Evolutionary conservation across 2,888 invertebrate species (phyloP).

Genomic region (Drosophila birchii): DNA sequence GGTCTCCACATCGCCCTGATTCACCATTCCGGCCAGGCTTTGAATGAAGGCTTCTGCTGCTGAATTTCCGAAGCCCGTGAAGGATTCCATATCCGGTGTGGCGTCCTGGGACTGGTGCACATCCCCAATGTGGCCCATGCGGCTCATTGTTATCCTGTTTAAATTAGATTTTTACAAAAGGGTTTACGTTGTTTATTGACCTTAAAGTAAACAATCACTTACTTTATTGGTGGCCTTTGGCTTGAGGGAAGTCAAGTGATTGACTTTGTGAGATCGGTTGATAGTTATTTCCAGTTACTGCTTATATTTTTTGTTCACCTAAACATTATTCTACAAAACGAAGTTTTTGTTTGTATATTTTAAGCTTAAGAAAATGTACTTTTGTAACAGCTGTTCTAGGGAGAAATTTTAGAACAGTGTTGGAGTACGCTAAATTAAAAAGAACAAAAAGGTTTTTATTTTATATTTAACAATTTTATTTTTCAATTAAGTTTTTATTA

Average conservation of each 20-base stretch:
- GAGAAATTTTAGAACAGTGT: constrained; percentile 5
- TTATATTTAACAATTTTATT: not conserved
- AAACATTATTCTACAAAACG: not conserved
- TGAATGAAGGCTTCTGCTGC: constrained; percentile 97
- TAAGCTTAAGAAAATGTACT: not conserved
- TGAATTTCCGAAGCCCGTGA: constrained; percentile 95
- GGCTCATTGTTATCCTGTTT: constrained; percentile 20
- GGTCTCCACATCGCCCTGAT: constrained; percentile 94
- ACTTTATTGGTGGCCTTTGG: not conserved
- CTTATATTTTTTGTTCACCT: not conserved
- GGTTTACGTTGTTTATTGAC: not conserved
- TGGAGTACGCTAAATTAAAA: not conserved
- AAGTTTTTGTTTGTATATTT: constrained; percentile 10
- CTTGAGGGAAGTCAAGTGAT: not conserved
- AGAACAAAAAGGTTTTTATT: no score
- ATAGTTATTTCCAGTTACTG: not conserved
- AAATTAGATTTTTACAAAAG: not conserved
- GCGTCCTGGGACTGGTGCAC: constrained; percentile 45
- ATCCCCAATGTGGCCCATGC: constrained; percentile 41
- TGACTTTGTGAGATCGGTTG: not conserved
- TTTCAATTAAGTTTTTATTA: no score
- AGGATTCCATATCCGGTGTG: constrained; percentile 83
- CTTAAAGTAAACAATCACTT: constrained; percentile 5
- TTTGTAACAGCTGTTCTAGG: constrained; percentile 26
- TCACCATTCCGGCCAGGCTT: constrained; percentile 95